Percentiles rank a stretch among this genome's conserved stretches.
Conservation (phyloP, 2,113 vertebrate species). For the Nettapus auritus region DNA sequence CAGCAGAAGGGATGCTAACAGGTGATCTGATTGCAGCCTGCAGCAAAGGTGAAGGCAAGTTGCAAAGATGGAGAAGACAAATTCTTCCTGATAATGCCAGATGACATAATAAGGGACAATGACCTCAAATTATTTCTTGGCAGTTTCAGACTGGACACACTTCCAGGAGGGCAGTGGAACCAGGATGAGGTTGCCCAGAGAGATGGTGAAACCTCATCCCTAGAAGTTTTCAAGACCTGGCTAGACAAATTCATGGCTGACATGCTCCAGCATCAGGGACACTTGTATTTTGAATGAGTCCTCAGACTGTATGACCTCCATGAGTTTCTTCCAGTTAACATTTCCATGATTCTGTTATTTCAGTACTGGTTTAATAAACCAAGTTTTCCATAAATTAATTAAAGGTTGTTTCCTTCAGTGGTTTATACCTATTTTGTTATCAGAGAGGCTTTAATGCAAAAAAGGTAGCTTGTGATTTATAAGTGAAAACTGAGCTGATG, state of each 20-base stretch:
- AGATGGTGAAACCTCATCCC: neutral
- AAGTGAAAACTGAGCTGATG: neutral
- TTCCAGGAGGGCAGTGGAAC: neutral
- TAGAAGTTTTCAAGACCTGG: neutral
- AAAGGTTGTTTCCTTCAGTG: neutral
- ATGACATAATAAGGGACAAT: neutral
- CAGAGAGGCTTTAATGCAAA: neutral
- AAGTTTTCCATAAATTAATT: neutral
- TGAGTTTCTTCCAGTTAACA: neutral
- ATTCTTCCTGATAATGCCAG: neutral
- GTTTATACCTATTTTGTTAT: neutral
- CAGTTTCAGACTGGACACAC: neutral
- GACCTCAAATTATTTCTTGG: neutral
- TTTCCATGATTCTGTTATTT: neutral
- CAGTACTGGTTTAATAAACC: neutral
- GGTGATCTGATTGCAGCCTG: neutral
- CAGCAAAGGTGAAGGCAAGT: neutral
- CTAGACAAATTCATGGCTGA: rapidly evolving
- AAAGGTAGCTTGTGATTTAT: neutral
- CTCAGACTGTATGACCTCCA: neutral
- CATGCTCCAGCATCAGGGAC: neutral
- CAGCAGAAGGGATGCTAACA: neutral
- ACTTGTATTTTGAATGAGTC: neutral
- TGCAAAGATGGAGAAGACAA: neutral
- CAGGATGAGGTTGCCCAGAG: neutral